Base-by-base conservation (phyloP, 2,797 vertebrate genomes). In the Lacerta bilineata region DNA sequence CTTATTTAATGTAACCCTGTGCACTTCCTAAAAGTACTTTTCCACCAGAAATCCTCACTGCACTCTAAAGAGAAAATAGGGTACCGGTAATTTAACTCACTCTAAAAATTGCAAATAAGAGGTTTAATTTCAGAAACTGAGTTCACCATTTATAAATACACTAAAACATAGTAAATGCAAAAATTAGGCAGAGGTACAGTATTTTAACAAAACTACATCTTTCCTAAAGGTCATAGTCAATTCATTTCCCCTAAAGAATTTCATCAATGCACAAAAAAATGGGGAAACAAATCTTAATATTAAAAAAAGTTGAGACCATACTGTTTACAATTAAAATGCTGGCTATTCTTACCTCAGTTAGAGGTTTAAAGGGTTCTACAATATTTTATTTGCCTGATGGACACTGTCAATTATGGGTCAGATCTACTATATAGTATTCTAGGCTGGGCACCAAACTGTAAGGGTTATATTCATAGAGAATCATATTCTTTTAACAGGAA, bases 111-210 rank as follows among this genome's bases (percentile, higher is more conserved):
- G 93, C 96, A 97, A 97, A 97, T 97, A 97, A 97, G 96, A 97
- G 96, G 96, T 97, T 97, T 97, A 97, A 97, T 97, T 97, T 97
- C 95, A 95, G 95, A 97, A 97, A 97, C 94, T 90, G 95, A 96
- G 93, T 96, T 96, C 96, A 96, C 95, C 95, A 96, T 96, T 97
- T 97, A 97, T 97, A 97, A 97, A 97, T 97, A 97, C 96, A 97
- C 97, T 96, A 97, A 97, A 96, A 97, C 95, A 95, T 93, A 95
- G 94, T 96, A 95, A 94, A 97, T 97, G 94, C 94, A 97, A 96
- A 96, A 95, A 95, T 95, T 96, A 95, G 95, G 95, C 93, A 93
- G 88, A 95, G 94, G 92, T 96, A 97, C 96, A 97, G 94, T 93
- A 96, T 96, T 96, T 96, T 94, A 96, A 96, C 95, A 96, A 96